Percentiles rank a stretch among this genome's conserved stretches.
Evolutionary conservation across 2,888 invertebrate genomes (phyloP).

Genomic region (Habroteleia sp.): DNA sequence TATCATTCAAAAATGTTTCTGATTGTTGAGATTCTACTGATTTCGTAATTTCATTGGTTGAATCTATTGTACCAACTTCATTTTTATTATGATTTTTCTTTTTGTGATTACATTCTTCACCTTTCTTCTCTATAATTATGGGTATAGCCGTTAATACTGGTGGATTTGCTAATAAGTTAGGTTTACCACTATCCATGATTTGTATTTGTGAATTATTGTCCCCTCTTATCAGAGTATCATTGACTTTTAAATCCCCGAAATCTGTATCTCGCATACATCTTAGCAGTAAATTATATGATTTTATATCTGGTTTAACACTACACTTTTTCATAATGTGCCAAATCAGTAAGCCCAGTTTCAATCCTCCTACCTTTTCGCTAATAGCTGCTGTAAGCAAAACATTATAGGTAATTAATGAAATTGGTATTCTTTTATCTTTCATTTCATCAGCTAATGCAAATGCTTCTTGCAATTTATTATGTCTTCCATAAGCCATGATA

Average conservation of each 20-base stretch:
- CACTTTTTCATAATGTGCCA: constrained; percentile 90
- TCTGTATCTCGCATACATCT: constrained; percentile 89
- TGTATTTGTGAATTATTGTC: not conserved
- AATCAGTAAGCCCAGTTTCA: constrained; percentile 90
- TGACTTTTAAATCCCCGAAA: constrained; percentile 30
- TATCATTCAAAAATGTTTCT: constrained; percentile 62
- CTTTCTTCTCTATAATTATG: too few species aligned
- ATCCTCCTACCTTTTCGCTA: constrained; percentile 89
- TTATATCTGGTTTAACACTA: constrained; percentile 86
- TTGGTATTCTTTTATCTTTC: constrained; percentile 84
- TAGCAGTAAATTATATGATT: constrained; percentile 90
- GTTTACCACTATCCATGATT: too few species aligned
- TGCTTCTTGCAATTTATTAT: constrained; percentile 89
- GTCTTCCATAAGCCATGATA: constrained; percentile 94
- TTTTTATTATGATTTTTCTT: too few species aligned
- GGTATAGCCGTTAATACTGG: too few species aligned
- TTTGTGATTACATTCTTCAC: too few species aligned
- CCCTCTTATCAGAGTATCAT: not conserved
- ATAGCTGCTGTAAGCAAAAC: constrained; percentile 93
- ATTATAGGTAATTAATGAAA: constrained; percentile 87
- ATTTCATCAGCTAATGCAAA: constrained; percentile 93
- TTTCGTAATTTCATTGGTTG: too few species aligned
- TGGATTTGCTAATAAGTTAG: constrained; percentile 5
- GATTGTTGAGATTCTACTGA: too few species aligned
- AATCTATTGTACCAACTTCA: too few species aligned